Conservation (phyloP, 2,888 invertebrate genomes). For the Eustalomyia histrio region DNA sequence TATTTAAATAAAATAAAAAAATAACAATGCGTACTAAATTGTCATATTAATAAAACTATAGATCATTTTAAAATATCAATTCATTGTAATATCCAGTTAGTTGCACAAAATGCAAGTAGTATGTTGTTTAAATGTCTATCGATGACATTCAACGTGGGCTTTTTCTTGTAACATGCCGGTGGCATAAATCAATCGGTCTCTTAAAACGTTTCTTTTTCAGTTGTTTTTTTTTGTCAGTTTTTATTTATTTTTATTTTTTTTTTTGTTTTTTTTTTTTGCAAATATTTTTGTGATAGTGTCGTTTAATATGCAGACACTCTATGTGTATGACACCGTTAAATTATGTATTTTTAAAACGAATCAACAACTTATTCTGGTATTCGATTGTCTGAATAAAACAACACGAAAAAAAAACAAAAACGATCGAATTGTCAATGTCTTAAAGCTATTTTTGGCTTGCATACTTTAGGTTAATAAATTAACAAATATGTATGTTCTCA, state of each 20-base stretch:
- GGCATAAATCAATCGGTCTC: slow-evolving; percentile 66
- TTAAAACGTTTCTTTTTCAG: slow-evolving; percentile 57
- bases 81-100: neutral
- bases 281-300: slow-evolving; percentile 68
- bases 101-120: slow-evolving; percentile 2
- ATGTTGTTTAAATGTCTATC: slow-evolving; percentile 47
- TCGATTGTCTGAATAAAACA: slow-evolving; percentile 32
- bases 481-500: slow-evolving; percentile 24
- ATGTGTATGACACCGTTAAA: slow-evolving; percentile 63
- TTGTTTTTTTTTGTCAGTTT: slow-evolving; percentile 20
- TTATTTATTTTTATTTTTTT: slow-evolving; percentile 7
- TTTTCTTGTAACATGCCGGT: slow-evolving; percentile 63
- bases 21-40: slow-evolving; percentile 4
- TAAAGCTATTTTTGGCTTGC: slow-evolving; percentile 49
- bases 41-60: slow-evolving; percentile 22
- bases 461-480: slow-evolving; percentile 52
- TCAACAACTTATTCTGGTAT: slow-evolving; percentile 51
- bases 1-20: neutral
- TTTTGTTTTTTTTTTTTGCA: slow-evolving; percentile 28
- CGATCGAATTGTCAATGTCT: slow-evolving; percentile 55
- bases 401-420: neutral
- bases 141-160: slow-evolving; percentile 64
- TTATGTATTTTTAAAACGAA: slow-evolving; percentile 56
- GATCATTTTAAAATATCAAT: slow-evolving; percentile 59
- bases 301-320: slow-evolving; percentile 66